These are phyloP conservation scores for Acanthisitta chloris DNA, from an alignment of 2,113 vertebrate species.

Conservation along the genomic window DNA sequence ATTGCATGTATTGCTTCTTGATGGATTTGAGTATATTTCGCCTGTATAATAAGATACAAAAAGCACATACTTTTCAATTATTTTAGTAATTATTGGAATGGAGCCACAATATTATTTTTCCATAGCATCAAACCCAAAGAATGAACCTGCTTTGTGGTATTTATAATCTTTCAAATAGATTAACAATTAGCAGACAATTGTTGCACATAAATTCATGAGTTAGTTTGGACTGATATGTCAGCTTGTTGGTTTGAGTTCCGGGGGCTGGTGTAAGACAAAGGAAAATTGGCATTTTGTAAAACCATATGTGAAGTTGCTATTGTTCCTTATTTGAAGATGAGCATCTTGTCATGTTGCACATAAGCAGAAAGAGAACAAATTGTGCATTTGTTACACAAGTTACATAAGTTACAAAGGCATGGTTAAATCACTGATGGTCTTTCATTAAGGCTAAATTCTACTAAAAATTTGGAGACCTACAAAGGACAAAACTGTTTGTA, in stretches of 20 bases:
- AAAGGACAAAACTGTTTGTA: background rate
- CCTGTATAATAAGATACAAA: background rate
- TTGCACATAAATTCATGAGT: background rate
- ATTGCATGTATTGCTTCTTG: background rate
- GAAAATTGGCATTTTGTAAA: background rate
- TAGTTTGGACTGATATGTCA: background rate
- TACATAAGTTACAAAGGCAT: background rate
- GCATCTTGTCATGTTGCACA: rapidly evolving
- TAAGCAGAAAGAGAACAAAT: background rate
- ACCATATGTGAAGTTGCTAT: background rate
- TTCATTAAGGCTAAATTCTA: background rate
- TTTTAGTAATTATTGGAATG: background rate
- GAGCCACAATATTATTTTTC: background rate
- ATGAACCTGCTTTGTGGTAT: background rate
- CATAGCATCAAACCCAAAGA: background rate
- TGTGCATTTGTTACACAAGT: background rate
- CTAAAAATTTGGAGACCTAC: background rate
- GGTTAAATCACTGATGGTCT: background rate
- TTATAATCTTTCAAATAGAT: background rate
- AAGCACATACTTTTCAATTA: background rate
- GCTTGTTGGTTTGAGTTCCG: background rate
- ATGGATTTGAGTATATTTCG: background rate
- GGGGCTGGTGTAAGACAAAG: background rate
- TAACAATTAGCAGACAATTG: background rate
- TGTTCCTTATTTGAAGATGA: background rate